Evolutionary conservation across 2,113 vertebrate species (phyloP).

Genomic region (Geococcyx californianus): DNA sequence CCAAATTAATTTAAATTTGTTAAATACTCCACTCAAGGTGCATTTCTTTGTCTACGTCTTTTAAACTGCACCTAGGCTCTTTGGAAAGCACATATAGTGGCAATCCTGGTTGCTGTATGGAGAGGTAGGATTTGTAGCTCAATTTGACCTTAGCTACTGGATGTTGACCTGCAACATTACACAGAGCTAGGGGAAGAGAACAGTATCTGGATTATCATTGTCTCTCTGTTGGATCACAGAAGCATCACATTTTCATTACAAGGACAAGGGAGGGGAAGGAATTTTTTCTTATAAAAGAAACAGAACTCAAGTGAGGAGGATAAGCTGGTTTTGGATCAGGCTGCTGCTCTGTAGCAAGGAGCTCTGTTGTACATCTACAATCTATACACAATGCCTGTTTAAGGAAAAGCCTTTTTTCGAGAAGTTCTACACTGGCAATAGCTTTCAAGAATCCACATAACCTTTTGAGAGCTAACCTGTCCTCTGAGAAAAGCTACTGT

Average conservation of each 20-base stretch:
- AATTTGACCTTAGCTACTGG: background rate
- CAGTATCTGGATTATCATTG: background rate
- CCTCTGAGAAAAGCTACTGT: background rate
- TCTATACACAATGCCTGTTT: background rate
- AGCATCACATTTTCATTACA: background rate
- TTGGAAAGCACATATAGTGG: background rate
- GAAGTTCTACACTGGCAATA: background rate
- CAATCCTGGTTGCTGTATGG: background rate
- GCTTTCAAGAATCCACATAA: background rate
- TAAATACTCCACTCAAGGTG: background rate
- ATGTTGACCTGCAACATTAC: background rate
- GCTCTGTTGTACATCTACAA: background rate
- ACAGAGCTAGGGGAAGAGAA: background rate
- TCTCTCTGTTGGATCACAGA: background rate
- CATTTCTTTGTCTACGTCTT: background rate
- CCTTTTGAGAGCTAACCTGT: background rate
- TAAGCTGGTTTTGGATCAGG: background rate
- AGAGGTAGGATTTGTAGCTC: background rate
- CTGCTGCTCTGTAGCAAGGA: background rate
- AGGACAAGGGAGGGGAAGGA: background rate
- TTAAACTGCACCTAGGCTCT: background rate
- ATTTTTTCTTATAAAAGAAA: background rate
- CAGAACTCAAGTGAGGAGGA: background rate
- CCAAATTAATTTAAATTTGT: background rate
- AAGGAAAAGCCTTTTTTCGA: background rate